phyloP scores from a whole-genome alignment of 2,113 vertebrate species.

The Chaetodon auriga region DNA sequence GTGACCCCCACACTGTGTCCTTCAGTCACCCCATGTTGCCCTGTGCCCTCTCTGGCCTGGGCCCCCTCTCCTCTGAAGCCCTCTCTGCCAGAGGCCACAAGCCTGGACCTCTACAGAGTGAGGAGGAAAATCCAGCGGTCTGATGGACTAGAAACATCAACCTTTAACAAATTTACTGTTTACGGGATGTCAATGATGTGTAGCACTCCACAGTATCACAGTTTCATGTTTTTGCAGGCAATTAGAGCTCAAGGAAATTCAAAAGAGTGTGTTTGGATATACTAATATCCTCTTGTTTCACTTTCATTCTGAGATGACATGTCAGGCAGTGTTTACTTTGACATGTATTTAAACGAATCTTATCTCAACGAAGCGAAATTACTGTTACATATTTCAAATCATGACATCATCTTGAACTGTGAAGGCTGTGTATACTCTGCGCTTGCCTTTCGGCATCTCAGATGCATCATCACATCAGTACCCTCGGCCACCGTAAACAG shows the following conservation, averaged over 20 bases:
- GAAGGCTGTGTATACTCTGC: conserved; percentile 6
- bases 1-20: conserved; percentile 79
- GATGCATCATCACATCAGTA: conserved; percentile 40
- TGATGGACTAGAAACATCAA: conserved; percentile 57
- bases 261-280: conserved; percentile 41
- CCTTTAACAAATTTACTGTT: conserved; percentile 63
- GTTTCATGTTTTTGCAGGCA: conserved; percentile 29
- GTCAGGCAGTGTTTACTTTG: conserved; percentile 45
- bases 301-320: conserved; percentile 24
- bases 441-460: conserved; percentile 30
- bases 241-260: conserved; percentile 28
- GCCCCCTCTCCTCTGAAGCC: conserved; percentile 65
- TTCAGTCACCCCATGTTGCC: conserved; percentile 77
- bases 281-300: conserved; percentile 32
- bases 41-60: conserved; percentile 69
- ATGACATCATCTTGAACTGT: conserved; percentile 51
- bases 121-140: conserved; percentile 42
- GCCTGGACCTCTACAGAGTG: conserved; percentile 41
- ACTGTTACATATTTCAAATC: conserved; percentile 42
- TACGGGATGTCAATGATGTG: conserved; percentile 59
- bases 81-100: conserved; percentile 52
- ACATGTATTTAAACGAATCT: conserved; percentile 29
- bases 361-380: conserved; percentile 34
- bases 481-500: conserved; percentile 41
- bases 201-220: conserved; percentile 35